phyloP scores from a whole-genome alignment of 2,888 invertebrate genomes.

The Lithophane leautieri region DNA sequence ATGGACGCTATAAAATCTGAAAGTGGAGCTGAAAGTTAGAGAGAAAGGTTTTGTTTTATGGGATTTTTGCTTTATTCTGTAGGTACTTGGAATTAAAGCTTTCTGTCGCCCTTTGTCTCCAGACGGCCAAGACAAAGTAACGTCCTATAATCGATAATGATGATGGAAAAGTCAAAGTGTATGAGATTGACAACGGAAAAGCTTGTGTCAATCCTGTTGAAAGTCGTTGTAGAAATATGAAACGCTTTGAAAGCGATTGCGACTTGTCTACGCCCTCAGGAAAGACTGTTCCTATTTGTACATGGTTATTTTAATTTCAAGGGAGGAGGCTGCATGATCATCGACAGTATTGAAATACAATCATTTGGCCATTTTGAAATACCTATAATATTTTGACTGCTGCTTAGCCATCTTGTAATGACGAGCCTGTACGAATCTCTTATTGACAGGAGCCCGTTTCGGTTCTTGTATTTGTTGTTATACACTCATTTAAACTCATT shows the following conservation, averaged over 20 bases:
- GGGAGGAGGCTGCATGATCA: background rate
- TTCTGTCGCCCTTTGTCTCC: background rate
- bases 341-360: background rate
- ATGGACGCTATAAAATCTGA: constrained; percentile 67
- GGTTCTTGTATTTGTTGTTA: background rate
- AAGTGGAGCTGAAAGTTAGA: constrained; percentile 62
- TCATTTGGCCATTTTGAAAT: background rate
- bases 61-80: constrained; percentile 30
- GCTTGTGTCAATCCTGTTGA: no score
- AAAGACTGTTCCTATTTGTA: background rate
- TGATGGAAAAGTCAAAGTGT: background rate
- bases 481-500: background rate
- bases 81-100: background rate
- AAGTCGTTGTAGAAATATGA: background rate
- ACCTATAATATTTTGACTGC: background rate
- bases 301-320: background rate
- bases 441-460: no score
- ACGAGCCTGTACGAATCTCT: background rate
- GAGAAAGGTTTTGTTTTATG: constrained; percentile 62
- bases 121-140: background rate
- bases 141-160: background rate
- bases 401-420: background rate
- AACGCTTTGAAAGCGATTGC: background rate
- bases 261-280: no score
- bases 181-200: background rate